Base-by-base conservation (phyloP, 2,888 invertebrate species). In the Gari tellinella region DNA sequence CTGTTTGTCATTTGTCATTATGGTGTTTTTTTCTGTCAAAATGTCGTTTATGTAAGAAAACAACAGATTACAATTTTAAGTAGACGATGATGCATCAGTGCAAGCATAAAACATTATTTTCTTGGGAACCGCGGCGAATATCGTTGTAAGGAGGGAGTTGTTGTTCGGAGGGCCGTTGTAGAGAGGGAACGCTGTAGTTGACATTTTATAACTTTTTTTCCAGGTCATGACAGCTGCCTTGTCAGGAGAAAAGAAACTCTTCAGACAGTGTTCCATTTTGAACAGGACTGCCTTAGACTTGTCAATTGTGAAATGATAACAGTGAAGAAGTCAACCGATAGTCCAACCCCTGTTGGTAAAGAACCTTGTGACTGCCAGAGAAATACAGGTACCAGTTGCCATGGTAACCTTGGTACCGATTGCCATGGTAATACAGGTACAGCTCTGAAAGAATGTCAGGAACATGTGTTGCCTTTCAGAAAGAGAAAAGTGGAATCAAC, bases 181-280 rank as follows among this genome's bases (percentile, higher is more conserved):
- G n/a, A n/a, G n/a, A n/a, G n/a, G n/a, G n/a, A n/a, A n/a, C n/a
- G n/a, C n/a, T n/a, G n/a, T n/a, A n/a, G n/a, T n/a, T n/a, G n/a
- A n/a, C n/a, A n/a, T n/a, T n/a, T n/a, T n/a, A n/a, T n/a, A n/a
- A n/a, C n/a, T n/a, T n/a, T n/a, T 55, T 43, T 69, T 80, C 69
- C 61, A 83, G 84, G 57, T 37, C 70, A 73, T 45, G 68, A 80
- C 49, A 74, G 74, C 21, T 83, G 74, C 46, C 73, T 80, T 15
- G 66, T 86, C 21, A 80, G 77, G 46, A 75, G 57, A 19, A 81
- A 80, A 31, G 85, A 86, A 25, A 70, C 41, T 17, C 43, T 86
- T 15, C 52, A 65, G 25, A 52, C 80, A 15, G 57, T 62, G 40
- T 83, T 81, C 52, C 76, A 72, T 45, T 75, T 80, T 63, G 63